Evolutionary conservation across 2,888 invertebrate genomes (phyloP).

Genomic region (Drosophila longiperda): DNA sequence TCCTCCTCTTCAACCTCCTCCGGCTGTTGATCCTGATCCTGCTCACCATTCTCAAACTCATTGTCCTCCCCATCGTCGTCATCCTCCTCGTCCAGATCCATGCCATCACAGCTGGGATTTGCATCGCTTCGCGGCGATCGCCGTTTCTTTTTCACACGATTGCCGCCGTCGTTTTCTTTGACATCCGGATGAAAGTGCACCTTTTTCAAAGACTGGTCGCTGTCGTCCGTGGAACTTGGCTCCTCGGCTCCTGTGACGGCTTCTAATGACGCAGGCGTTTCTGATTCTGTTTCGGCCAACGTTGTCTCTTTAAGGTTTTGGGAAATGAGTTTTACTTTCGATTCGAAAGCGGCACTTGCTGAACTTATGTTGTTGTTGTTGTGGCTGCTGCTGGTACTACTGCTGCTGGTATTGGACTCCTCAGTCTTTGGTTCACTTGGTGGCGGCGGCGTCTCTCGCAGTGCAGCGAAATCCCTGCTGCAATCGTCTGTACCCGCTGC

Average conservation of each 20-base stretch:
- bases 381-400: slow-evolving; percentile 28
- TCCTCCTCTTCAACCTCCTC: slow-evolving; percentile 69
- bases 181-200: slow-evolving; percentile 79
- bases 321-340: slow-evolving; percentile 82
- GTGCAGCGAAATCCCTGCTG: slow-evolving; percentile 59
- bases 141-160: slow-evolving; percentile 71
- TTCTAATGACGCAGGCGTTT: slow-evolving; percentile 28
- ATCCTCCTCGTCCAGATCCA: slow-evolving; percentile 62
- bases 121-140: slow-evolving; percentile 22
- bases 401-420: slow-evolving; percentile 27
- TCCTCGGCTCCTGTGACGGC: slow-evolving; percentile 33
- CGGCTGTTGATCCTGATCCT: slow-evolving; percentile 37
- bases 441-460: slow-evolving; percentile 36
- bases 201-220: slow-evolving; percentile 67
- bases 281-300: slow-evolving; percentile 72
- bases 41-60: slow-evolving; percentile 20
- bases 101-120: slow-evolving; percentile 59
- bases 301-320: slow-evolving; percentile 82
- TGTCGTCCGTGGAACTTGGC: slow-evolving; percentile 53
- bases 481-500: slow-evolving; percentile 55
- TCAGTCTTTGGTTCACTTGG: slow-evolving; percentile 70
- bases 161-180: slow-evolving; percentile 77
- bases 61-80: slow-evolving; percentile 27
- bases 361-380: slow-evolving; percentile 24
- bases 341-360: slow-evolving; percentile 74